Evolutionary conservation across 1,140 invertebrate genomes (phyloP), one percentile per base, ranked within the genome.

Genomic region (Arion vulgaris): DNA sequence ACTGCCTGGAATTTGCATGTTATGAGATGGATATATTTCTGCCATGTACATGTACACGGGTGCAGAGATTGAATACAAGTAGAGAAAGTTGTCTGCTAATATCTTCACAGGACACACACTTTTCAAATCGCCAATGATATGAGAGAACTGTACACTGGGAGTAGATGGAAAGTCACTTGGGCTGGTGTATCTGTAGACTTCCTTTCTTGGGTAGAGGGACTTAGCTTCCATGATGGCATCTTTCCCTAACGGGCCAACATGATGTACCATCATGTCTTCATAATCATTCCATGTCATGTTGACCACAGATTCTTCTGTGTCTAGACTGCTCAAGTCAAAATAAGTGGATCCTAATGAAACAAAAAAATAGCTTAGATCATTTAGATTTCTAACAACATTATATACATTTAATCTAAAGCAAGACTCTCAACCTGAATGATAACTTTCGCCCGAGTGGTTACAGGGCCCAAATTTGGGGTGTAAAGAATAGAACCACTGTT

Each of bases 11-110:
- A 74, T 19, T 32, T 53, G 36, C 32, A 81, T 53, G n/a, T 73
- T 74, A 34, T 81, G 80, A 34, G 80, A 53, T 1, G 80, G 80
- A 34, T 36, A 81, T 0, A 74, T 39, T 66, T 81, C 80, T 39
- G 45, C 45, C 53, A 74, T 36, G 34, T 81, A 73, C 36, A 81
- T 36, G 32, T 81, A 81, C 19, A 74, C 71, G 0, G 68, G 71
- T 23, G 80, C n/a, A 2, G 80, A 73, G 32, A 9, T 17, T 7
- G 28, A 45, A 36, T 34, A 53, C n/a, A 71, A 17, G 32, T 39
- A 19, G 0, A 32, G 19, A 32, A 80, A 51, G n/a, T 39, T 34
- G 17, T 73, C 51, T 13, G 71, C 80, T 17, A 81, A 23, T 28
- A 73, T 74, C 51, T 74, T 73, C 45, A 74, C 26, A 23, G 80